Base-by-base conservation (phyloP, 2,888 invertebrate species). In the Catocala fraxini region DNA sequence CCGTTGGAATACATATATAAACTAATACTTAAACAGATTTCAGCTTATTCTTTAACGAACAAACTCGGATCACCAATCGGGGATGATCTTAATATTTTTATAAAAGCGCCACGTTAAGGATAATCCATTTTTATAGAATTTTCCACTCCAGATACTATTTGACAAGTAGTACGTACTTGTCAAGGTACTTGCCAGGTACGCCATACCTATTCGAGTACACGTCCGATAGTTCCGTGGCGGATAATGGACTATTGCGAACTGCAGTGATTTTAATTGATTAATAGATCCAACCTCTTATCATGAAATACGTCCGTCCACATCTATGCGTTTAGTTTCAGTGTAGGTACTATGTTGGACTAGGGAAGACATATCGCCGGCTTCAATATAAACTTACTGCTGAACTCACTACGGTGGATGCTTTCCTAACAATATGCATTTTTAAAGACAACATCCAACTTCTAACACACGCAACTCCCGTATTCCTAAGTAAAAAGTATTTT, bases 381-480 rank as follows among this genome's bases (percentile, higher is more conserved):
- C 49, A 13, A 47, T 52, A 43, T 54, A 52, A 71, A 57, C 47
- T 69, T 62, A 60, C 12, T 57, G 51, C 25, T 39, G 13, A 59
- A 63, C 77, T 81, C 78, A 74, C 72, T 73, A 71, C 72, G 65
- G 65, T 63, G 59, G 54, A 63, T 48, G 59, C 69, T 75, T 79
- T 72, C 74, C 64, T 72, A 81, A 82, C 79, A 77, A 76, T 80
- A 82, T 86, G 72, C 83, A 88, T 88, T 85, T 85, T 88, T 88
- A 86, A 88, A 83, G 77, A 83, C 69, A 70, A 70, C 77, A 73
- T 63, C 57, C 47, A 75, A 77, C 64, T 72, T 57, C 25, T 39
- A 45, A 70, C 60, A 61, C 56, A 59, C 51, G 41, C 46, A 49
- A 62, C 54, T 63, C 65, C 49, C 39, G 56, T 63, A 46, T 56